Percentiles rank a stretch among this genome's conserved stretches.
Evolutionary conservation across 2,888 invertebrate species (phyloP).

Genomic region (Cephonodes hylas): DNA sequence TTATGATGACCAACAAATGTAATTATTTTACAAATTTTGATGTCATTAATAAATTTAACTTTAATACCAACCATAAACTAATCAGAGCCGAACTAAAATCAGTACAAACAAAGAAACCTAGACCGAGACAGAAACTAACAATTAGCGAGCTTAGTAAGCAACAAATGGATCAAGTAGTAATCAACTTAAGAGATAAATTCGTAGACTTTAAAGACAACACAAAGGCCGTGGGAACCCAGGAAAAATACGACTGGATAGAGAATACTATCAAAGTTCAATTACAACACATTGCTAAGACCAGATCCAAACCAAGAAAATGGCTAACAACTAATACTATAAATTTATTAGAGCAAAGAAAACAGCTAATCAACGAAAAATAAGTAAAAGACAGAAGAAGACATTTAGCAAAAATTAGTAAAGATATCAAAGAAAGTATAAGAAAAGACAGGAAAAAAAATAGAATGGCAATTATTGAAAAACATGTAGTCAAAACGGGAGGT

Average conservation of each 20-base stretch:
- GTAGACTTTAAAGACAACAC: too few relatives aligned
- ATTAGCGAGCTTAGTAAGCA: too few relatives aligned
- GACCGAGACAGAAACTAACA: slow-evolving; percentile 8
- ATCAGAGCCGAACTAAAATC: slow-evolving; percentile 11
- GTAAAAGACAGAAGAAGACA: too few relatives aligned
- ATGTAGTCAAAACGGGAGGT: too few relatives aligned
- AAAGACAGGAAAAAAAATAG: too few relatives aligned
- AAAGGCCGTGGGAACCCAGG: too few relatives aligned
- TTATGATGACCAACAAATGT: slow-evolving; percentile 17
- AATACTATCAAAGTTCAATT: background rate
- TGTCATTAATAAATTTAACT: slow-evolving; percentile 21
- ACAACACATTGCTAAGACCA: too few relatives aligned
- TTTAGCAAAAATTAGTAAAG: too few relatives aligned
- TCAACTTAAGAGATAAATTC: background rate
- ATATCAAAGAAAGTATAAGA: too few relatives aligned
- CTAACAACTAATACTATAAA: background rate
- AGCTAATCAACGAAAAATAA: too few relatives aligned
- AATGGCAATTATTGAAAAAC: too few relatives aligned
- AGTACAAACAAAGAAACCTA: slow-evolving; percentile 6
- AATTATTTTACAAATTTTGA: slow-evolving; percentile 14
- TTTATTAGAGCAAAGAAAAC: background rate
- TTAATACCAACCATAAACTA: slow-evolving; percentile 17
- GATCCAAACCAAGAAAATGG: background rate
- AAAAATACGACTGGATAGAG: slow-evolving; percentile 16
- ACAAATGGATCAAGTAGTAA: slow-evolving; percentile 6